Conservation (phyloP, 2,113 vertebrate species). For the Sciurus niger region DNA sequence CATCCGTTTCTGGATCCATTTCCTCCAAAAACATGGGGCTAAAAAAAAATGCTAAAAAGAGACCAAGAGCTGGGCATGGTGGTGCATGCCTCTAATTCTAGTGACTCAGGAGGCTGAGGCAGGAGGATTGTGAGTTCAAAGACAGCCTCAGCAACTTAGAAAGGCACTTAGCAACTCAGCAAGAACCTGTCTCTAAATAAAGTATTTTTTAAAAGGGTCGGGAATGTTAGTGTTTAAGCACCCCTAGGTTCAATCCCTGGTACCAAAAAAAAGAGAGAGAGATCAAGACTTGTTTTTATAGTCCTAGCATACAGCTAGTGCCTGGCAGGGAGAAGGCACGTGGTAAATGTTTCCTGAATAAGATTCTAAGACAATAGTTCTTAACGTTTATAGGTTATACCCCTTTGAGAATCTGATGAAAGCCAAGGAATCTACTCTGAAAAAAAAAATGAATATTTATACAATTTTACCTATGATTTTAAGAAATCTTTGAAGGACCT, state of each 20-base stretch:
- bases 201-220: too few relatives aligned
- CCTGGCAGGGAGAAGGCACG: neutral
- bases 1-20: neutral
- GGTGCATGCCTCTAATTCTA: too few relatives aligned
- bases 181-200: too few relatives aligned
- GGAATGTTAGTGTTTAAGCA: too few relatives aligned
- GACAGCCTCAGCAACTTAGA: too few relatives aligned
- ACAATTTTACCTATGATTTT: conserved; percentile 14
- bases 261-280: too few relatives aligned
- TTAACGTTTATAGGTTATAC: neutral
- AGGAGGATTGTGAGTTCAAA: too few relatives aligned
- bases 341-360: neutral
- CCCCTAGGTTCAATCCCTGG: too few relatives aligned
- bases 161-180: too few relatives aligned
- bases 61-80: neutral
- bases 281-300: neutral
- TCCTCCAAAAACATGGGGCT: conserved; percentile 3
- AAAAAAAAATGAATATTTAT: neutral
- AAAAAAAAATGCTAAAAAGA: conserved; percentile 2
- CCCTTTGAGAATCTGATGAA: neutral
- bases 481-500: conserved; percentile 30
- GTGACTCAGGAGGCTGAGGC: too few relatives aligned
- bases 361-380: neutral
- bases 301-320: neutral
- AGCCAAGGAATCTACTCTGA: neutral